Conservation (phyloP, 2,888 invertebrate genomes). For the Elegia similella region DNA sequence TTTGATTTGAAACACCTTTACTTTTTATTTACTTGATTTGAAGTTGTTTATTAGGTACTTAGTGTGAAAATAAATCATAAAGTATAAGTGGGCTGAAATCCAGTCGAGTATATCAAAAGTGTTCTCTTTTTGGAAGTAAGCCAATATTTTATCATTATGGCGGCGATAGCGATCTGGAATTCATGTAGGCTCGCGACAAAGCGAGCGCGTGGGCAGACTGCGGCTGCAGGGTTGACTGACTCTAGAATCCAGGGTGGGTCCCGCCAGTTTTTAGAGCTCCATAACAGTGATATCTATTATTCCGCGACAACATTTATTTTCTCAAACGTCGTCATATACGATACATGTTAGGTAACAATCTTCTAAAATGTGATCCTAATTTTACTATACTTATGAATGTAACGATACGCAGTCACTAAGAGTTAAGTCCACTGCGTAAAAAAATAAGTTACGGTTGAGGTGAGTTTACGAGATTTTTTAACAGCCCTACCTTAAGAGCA, state of each 20-base stretch:
- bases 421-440: too few species aligned
- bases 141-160: constrained; percentile 7
- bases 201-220: not conserved
- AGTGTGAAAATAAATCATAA: not conserved
- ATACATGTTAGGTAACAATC: too few species aligned
- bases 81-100: not conserved
- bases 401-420: too few species aligned
- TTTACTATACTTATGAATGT: too few species aligned
- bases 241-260: not conserved
- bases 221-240: not conserved
- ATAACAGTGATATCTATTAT: too few species aligned
- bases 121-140: constrained; percentile 6
- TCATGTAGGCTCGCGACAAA: constrained; percentile 2
- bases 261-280: too few species aligned
- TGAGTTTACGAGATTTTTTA: not conserved
- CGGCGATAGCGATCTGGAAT: constrained; percentile 3
- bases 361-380: too few species aligned
- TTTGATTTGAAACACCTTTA: too few species aligned
- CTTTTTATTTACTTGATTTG: too few species aligned
- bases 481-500: constrained; percentile 23
- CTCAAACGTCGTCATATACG: too few species aligned
- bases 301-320: too few species aligned
- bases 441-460: not conserved
- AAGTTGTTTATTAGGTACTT: too few species aligned
- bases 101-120: not conserved